Evolutionary conservation across 1,140 invertebrate genomes (phyloP), one percentile per base, ranked within the genome.

Genomic region (Thaumetopoea pityocampa): DNA sequence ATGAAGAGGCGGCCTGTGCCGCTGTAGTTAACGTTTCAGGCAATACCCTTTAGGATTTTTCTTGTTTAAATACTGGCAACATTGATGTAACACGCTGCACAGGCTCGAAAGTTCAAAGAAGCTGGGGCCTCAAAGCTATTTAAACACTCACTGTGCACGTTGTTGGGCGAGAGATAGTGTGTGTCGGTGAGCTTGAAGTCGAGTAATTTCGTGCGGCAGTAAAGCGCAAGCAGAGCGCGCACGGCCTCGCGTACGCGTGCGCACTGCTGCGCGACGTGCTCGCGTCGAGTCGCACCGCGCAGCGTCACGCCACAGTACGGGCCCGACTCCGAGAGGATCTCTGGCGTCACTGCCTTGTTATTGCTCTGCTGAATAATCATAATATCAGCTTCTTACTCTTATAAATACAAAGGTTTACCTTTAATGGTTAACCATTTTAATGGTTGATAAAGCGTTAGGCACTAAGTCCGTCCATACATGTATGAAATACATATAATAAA

Each of bases 271-370:
- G 69, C 55, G 0, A 81, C 51, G 4, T 64, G 51, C 32, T 85
- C 81, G 7, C 72, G 67, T 3, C 66, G 50, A 4, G 61, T 77
- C 1, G 76, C 79, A 2, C 66, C 59, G 0, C 78, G 76, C 6
- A 86, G 44, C 2, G 68, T 61, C 24, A 85, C 83, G 3, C 61
- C 30, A 41, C 73, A 81, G 56, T 86, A 86, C 19, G 81, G 65
- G 0, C 84, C 84, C 2, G 48, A 80, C 42, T 90, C 88, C 6
- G 87, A 73, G 16, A 88, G 55, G 29, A 89, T 87, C 52, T 89
- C 89, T 0, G 88, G 88, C 1, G 87, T 88, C 29, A 89, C 82
- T 6, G 85, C 85, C 40, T 86, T 85, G 1, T 84, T 83, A 10
- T 68, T 72, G 52, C 85, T 73, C 28, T 87, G 80, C 17, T 54